phyloP scores from a whole-genome alignment of 2,113 vertebrate species.

The Heterocephalus glaber region DNA sequence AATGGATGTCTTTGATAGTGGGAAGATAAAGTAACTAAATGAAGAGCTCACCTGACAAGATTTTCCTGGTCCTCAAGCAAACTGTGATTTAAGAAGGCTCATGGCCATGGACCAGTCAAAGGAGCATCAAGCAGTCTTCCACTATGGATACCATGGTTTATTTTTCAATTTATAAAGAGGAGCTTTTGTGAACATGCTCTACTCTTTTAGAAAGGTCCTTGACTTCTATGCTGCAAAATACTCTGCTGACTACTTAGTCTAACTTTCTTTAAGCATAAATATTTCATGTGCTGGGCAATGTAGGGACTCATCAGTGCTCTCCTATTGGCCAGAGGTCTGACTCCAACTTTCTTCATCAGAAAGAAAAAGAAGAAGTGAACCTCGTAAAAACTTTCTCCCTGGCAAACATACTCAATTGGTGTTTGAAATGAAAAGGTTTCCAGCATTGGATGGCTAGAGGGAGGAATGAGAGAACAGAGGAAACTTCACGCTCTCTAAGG shows the following conservation, averaged over 20 bases:
- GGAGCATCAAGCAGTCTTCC: neutral
- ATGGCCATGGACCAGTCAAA: neutral
- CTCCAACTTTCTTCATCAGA: constrained; percentile 77
- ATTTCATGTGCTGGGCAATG: constrained; percentile 72
- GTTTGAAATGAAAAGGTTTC: constrained; percentile 80
- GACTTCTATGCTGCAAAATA: constrained; percentile 63
- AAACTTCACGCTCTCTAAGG: constrained; percentile 73
- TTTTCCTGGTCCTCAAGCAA: constrained; percentile 32
- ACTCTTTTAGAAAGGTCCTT: constrained; percentile 60
- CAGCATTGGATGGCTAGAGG: constrained; percentile 76
- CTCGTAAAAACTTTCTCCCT: constrained; percentile 76
- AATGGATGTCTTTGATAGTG: constrained; percentile 12
- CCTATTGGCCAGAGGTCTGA: constrained; percentile 75
- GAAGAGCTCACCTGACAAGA: neutral
- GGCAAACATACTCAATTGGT: constrained; percentile 71
- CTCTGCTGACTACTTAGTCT: constrained; percentile 68
- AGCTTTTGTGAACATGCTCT: constrained; percentile 48
- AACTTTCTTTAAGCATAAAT: constrained; percentile 75
- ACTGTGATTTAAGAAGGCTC: constrained; percentile 62
- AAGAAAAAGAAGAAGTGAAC: constrained; percentile 67
- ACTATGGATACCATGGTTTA: neutral
- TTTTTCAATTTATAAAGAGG: neutral
- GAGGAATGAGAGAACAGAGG: constrained; percentile 65
- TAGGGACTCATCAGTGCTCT: constrained; percentile 56
- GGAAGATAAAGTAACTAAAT: neutral